These are phyloP conservation scores for Dryobota labecula DNA, from an alignment of 2,888 invertebrate genomes.

Conservation along the genomic window DNA sequence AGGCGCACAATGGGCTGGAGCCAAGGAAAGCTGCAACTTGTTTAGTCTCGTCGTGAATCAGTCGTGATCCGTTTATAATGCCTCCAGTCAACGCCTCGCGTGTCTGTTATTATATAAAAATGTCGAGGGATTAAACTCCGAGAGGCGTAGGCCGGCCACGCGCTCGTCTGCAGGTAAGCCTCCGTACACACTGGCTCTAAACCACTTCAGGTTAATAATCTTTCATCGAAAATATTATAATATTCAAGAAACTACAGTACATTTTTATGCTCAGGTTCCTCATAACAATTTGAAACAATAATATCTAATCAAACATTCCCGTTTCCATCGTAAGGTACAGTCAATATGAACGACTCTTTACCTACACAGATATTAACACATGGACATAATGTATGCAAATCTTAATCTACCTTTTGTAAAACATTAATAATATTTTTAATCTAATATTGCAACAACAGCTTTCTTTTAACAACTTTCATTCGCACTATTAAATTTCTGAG, in stretches of 20 bases:
- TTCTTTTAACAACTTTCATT: constrained; percentile 76
- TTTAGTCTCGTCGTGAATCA: constrained; percentile 70
- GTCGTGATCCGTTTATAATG: constrained; percentile 74
- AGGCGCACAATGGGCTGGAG: constrained; percentile 48
- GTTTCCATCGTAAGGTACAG: background rate
- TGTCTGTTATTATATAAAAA: constrained; percentile 81
- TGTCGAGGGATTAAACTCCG: constrained; percentile 75
- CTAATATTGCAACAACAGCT: constrained; percentile 70
- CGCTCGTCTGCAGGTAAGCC: constrained; percentile 54
- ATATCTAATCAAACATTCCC: background rate
- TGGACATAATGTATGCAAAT: constrained; percentile 74
- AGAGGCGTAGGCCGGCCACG: constrained; percentile 70
- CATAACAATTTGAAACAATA: background rate
- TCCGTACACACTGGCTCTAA: constrained; percentile 44
- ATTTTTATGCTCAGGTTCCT: background rate
- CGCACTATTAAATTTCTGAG: constrained; percentile 70
- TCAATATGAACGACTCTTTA: constrained; percentile 43
- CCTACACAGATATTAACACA: constrained; percentile 52
- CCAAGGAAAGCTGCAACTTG: constrained; percentile 65
- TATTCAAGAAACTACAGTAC: background rate
- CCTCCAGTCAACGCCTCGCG: constrained; percentile 73
- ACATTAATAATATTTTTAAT: constrained; percentile 72
- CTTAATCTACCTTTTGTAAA: constrained; percentile 73
- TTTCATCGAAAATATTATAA: background rate
- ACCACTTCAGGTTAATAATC: background rate